Evolutionary conservation across 1,140 invertebrate genomes (phyloP).

Genomic region (Myzus persicae): DNA sequence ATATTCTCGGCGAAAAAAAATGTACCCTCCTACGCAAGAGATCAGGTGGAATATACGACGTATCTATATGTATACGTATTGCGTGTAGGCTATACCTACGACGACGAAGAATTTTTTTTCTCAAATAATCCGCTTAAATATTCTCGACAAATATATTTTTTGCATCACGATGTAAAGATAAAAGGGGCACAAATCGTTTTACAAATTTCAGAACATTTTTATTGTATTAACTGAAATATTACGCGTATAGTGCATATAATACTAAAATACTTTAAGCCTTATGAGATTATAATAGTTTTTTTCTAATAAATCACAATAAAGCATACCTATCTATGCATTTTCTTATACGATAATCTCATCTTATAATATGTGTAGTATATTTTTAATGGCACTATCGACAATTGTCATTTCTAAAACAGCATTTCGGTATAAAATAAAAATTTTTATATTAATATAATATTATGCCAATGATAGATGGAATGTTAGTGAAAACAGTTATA

Average conservation of each 20-base stretch:
- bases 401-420: neutral
- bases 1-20: conserved; percentile 18
- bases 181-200: neutral
- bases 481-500: too few relatives aligned
- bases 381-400: neutral
- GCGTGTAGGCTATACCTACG: too few relatives aligned
- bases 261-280: neutral
- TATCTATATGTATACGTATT: neutral
- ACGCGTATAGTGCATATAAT: neutral
- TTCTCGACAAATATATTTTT: neutral
- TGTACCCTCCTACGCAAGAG: neutral
- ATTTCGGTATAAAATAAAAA: neutral
- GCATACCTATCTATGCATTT: too few relatives aligned
- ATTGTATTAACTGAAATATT: neutral
- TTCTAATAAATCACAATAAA: neutral
- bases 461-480: too few relatives aligned
- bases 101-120: neutral
- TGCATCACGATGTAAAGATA: neutral
- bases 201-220: neutral
- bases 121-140: conserved; percentile 25
- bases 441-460: too few relatives aligned
- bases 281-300: neutral
- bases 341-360: too few relatives aligned
- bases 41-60: conserved; percentile 25
- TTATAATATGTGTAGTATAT: neutral